These are phyloP conservation scores for Meandrina meandrites DNA, from an alignment of 92 coral and sea anemone species.

Conservation along the genomic window DNA sequence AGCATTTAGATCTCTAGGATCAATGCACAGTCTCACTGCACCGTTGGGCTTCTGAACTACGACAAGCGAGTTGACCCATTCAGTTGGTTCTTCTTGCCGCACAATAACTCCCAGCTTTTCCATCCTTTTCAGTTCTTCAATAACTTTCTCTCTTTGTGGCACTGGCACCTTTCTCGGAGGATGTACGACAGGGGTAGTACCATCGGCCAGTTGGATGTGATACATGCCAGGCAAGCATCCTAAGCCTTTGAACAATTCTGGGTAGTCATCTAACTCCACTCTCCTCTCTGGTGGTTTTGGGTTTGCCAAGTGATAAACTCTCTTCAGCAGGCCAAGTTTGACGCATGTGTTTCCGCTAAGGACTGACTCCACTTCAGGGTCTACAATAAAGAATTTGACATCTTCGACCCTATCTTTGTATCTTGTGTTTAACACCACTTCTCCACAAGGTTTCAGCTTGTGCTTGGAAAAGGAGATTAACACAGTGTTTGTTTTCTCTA, in stretches of 20 bases:
- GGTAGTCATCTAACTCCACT: slow-evolving; percentile 27
- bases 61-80: slow-evolving; percentile 36
- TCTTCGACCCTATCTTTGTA: slow-evolving; percentile 20
- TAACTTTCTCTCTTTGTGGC: slow-evolving; percentile 33
- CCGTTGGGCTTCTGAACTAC: slow-evolving; percentile 33
- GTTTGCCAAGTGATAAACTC: slow-evolving; percentile 23
- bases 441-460: slow-evolving; percentile 33
- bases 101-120: slow-evolving; percentile 30
- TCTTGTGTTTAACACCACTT: slow-evolving; percentile 1
- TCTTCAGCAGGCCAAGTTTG: slow-evolving; percentile 40
- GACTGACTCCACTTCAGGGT: slow-evolving; percentile 34
- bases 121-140: slow-evolving; percentile 27
- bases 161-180: slow-evolving; percentile 23
- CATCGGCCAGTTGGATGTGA: slow-evolving; percentile 17
- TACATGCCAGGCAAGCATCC: slow-evolving; percentile 31
- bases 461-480: slow-evolving; percentile 33
- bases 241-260: slow-evolving; percentile 38
- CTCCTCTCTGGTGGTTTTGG: neutral
- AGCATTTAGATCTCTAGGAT: slow-evolving; percentile 29
- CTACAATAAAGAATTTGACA: slow-evolving; percentile 21
- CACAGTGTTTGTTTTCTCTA: slow-evolving; percentile 23
- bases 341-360: slow-evolving; percentile 40
- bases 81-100: slow-evolving; percentile 36
- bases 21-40: slow-evolving; percentile 39
- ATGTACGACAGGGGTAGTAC: slow-evolving; percentile 19